Evolutionary conservation across 2,888 invertebrate species (phyloP).

Genomic region (Harpalus rufipes): DNA sequence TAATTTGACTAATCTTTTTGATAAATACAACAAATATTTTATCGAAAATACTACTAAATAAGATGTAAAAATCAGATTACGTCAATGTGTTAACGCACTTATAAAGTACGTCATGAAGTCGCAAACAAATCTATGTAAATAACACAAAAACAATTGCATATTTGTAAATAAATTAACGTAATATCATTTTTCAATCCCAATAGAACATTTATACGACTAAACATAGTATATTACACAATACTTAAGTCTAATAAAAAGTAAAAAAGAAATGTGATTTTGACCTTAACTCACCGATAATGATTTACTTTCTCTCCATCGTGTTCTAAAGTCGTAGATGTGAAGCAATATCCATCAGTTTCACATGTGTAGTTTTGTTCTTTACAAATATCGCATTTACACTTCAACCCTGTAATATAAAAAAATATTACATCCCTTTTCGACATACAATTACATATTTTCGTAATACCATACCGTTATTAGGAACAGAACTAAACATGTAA

Average conservation of each 20-base stretch:
- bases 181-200: conserved; percentile 9
- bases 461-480: no score
- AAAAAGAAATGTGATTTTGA: conserved; percentile 45
- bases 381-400: conserved; percentile 92
- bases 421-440: not conserved
- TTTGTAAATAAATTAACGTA: conserved; percentile 11
- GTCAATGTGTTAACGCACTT: conserved; percentile 20
- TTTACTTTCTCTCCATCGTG: conserved; percentile 75
- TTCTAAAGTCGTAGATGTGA: conserved; percentile 86
- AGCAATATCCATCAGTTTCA: conserved; percentile 93
- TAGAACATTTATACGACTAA: conserved; percentile 36
- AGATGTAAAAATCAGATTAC: conserved; percentile 33
- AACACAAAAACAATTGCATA: conserved; percentile 7
- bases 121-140: conserved; percentile 22
- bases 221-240: conserved; percentile 45
- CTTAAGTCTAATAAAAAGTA: conserved; percentile 41
- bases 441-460: not conserved
- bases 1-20: conserved; percentile 11
- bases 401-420: conserved; percentile 80
- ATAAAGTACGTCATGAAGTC: conserved; percentile 40
- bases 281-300: conserved; percentile 65
- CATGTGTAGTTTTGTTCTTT: conserved; percentile 88
- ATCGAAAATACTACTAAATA: conserved; percentile 20
- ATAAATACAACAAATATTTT: conserved; percentile 27
- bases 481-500: no score